These are phyloP conservation scores for Shargacucullia verbasci DNA, from an alignment of 2,888 invertebrate species.

Conservation along the genomic window DNA sequence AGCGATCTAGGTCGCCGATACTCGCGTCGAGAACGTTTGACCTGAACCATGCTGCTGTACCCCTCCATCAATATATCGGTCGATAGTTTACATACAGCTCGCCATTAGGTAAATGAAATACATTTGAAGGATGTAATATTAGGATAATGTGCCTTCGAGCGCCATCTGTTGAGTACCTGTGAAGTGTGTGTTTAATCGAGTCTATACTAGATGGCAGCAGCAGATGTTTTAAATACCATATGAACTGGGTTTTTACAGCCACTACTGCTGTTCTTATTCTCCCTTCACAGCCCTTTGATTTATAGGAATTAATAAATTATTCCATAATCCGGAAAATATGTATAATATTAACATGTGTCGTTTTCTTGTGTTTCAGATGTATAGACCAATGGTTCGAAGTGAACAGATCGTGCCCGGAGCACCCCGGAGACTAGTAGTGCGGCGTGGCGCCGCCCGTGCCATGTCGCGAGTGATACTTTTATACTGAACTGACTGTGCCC, in stretches of 20 bases:
- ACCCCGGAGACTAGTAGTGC: conserved; percentile 97
- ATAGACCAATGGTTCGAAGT: conserved; percentile 99
- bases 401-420: conserved; percentile 99
- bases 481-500: conserved; percentile 84
- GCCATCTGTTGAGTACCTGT: conserved; percentile 30
- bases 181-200: background rate
- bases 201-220: conserved; percentile 6
- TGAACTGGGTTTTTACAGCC: background rate
- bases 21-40: conserved; percentile 44
- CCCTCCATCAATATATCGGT: background rate
- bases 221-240: background rate
- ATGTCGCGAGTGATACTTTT: conserved; percentile 78
- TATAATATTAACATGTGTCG: conserved; percentile 16
- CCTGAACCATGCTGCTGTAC: conserved; percentile 16
- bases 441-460: conserved; percentile 86
- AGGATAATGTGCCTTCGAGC: background rate
- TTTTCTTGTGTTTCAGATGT: conserved; percentile 92
- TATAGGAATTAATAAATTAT: too few species aligned
- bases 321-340: background rate
- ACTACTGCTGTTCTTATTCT: too few species aligned
- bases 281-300: too few species aligned
- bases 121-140: conserved; percentile 1
- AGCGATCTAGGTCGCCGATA: conserved; percentile 57
- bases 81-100: conserved; percentile 1
- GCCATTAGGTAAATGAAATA: background rate